Base-by-base conservation (phyloP, 2,113 vertebrate genomes). In the Thinocorus orbignyianus region DNA sequence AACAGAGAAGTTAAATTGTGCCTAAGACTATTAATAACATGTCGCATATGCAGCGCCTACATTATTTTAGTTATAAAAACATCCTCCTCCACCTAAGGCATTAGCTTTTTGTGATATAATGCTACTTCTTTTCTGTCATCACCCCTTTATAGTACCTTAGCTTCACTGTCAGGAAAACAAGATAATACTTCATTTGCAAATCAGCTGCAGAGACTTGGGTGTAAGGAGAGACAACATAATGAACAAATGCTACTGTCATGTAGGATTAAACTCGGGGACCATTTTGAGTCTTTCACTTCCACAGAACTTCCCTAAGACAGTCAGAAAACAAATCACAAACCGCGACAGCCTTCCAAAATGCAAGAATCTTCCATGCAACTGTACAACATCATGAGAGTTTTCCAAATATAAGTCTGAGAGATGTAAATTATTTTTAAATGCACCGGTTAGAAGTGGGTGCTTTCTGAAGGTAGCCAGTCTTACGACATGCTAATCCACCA, bases 1-100 rank as follows among this genome's bases (percentile, higher is more conserved):
- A 90, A 95, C 93, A 81, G 74, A 95, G 69, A 81, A 88, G 26
- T 60, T 61, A 88, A 84, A 69, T 88, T 85, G 48, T 62, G 71
- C 44, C 23, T 68, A 78, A 93, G 69, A 73, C 44, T 83, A 92
- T 88, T 94, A 96, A 93, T 90, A 96, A 96, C 81, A 33, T 26
- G 74, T 80, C 54, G 88, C 37, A 60, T 86, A 44, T 35, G 42
- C 42, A 80, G 24, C 49, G 55, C 91, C 81, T 71, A 82, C 4
- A 0, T 52, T 92, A 48, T 71, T 91, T 88, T 80, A 83, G 81
- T 90, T 90, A 79, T 91, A 87, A 95, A 93, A 81, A 42, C 39
- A 77, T 86, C 33, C 65, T 95, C 58, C 87, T 73, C 72, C 78
- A 80, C 33, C 51, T 66, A 81, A 44, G 33, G 17, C 35, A 82